Evolutionary conservation across 1,140 invertebrate genomes (phyloP), one percentile per base, ranked within the genome.

Genomic region (Ladona fulva): DNA sequence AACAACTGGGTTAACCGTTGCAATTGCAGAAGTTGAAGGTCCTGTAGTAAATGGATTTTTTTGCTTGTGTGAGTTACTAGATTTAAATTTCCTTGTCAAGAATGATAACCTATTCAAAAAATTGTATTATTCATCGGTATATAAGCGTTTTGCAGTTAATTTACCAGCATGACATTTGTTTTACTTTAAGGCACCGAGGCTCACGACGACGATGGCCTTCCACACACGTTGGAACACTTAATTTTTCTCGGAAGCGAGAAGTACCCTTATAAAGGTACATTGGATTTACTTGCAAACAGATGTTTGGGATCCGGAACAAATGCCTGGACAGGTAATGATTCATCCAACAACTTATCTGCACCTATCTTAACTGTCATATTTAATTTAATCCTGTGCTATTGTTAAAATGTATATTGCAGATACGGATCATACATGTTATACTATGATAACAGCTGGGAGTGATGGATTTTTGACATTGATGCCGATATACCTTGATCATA

Each of bases 141-240:
- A 66, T 66, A 29, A 75, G 25, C 52, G 1, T 12, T 79, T 74
- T 66, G 42, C n/a, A 44, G n/a, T n/a, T n/a, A 29, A 29, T 5
- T 73, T 24, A 42, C 22, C 52, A 24, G 5, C 8, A 79, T 75
- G 14, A 74, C 59, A 66, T 37, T 76, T 76, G 77, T 78, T 74
- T 78, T 79, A 74, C 77, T 79, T 87, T 79, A 82, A 96, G 95
- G 92, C 24, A 97, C 96, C 16, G 95, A 97, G 88, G 93, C 95
- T 0, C 89, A 92, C 83, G 94, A 95, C 86, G 94, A 97, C 86
- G 95, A 97, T 88, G 96, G 96, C 5, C 83, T 97, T 59, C 95
- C 95, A 0, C 95, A 97, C 83, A 97, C 95, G 16, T 86, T 97
- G 83, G 95, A 97, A 83, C 96, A 98, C 86, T 87, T 97, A 10